phyloP scores from a whole-genome alignment of 2,888 invertebrate genomes.

The Griposia aprilina region DNA sequence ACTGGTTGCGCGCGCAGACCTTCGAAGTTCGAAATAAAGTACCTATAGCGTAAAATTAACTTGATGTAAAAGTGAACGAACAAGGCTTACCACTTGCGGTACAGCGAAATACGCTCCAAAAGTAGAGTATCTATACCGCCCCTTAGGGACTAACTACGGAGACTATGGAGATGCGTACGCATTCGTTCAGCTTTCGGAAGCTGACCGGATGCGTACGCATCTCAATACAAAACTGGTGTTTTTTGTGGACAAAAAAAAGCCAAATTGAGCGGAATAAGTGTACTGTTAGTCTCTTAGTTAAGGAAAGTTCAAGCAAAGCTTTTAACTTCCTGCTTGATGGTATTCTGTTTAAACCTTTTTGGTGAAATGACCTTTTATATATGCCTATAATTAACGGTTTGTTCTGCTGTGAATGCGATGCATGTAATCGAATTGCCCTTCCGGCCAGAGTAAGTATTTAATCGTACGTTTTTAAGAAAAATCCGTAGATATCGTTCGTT shows the following conservation, averaged over 20 bases:
- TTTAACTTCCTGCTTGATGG: conserved; percentile 40
- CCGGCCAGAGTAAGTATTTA: too few relatives aligned
- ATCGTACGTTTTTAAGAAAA: background rate
- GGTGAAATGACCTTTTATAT: background rate
- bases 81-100: conserved; percentile 53
- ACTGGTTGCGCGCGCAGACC: conserved; percentile 44
- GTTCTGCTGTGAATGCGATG: background rate
- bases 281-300: too few relatives aligned
- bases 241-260: too few relatives aligned
- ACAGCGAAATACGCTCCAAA: conserved; percentile 2
- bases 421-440: too few relatives aligned
- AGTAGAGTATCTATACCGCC: conserved; percentile 14
- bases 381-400: background rate
- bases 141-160: background rate
- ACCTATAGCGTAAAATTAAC: conserved; percentile 29
- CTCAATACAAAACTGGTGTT: too few relatives aligned
- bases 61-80: conserved; percentile 54
- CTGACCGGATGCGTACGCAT: too few relatives aligned
- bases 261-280: too few relatives aligned
- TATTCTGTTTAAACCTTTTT: conserved; percentile 26
- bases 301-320: conserved; percentile 2
- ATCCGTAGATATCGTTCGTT: too few relatives aligned
- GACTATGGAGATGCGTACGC: too few relatives aligned
- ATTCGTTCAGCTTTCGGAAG: too few relatives aligned
- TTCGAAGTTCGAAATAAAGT: conserved; percentile 56